Evolutionary conservation across 2,113 vertebrate species (phyloP).

Genomic region (Xerus inauris): DNA sequence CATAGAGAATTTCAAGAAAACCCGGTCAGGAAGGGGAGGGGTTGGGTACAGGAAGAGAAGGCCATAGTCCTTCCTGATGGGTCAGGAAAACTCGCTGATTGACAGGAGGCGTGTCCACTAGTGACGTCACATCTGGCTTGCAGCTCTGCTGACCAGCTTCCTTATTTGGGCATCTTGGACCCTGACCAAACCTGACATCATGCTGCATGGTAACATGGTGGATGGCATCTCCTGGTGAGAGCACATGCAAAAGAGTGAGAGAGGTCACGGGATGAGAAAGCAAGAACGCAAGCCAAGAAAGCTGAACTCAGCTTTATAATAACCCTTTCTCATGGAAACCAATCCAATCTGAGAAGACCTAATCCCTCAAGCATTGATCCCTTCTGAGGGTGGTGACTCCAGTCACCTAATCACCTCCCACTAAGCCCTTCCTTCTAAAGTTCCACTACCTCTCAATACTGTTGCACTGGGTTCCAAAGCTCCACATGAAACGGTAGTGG

Average conservation of each 20-base stretch:
- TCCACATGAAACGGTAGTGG: background rate
- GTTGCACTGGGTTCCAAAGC: background rate
- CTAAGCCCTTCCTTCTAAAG: background rate
- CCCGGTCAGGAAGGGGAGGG: too few species aligned
- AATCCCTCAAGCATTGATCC: background rate
- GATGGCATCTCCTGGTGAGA: background rate
- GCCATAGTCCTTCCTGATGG: too few species aligned
- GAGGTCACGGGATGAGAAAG: background rate
- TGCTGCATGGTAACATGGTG: background rate
- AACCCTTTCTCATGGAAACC: background rate
- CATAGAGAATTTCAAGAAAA: too few species aligned
- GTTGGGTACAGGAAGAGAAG: too few species aligned
- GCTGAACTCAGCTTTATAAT: background rate
- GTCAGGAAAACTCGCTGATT: too few species aligned
- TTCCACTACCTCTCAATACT: background rate
- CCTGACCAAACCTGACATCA: too few species aligned
- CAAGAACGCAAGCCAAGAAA: background rate
- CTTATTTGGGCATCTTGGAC: too few species aligned
- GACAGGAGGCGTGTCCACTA: too few species aligned
- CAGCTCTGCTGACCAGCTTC: too few species aligned
- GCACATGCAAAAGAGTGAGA: background rate
- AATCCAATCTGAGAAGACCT: background rate
- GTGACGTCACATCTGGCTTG: too few species aligned
- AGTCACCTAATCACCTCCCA: background rate
- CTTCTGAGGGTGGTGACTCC: background rate